Evolutionary conservation across 23 tunicate species (phyloP), one percentile per base, ranked within the genome.

Genomic region (Styela plicata): DNA sequence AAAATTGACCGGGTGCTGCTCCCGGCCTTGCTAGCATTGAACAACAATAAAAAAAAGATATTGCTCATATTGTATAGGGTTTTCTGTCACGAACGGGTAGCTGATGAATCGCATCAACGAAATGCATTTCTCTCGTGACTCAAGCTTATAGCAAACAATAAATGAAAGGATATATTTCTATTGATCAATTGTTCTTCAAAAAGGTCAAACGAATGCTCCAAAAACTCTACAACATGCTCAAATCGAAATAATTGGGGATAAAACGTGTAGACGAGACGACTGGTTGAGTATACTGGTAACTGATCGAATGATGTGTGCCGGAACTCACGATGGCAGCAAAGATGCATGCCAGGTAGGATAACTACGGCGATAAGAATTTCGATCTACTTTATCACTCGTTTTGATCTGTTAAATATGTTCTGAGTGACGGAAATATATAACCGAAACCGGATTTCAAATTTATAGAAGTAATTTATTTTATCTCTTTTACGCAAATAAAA

Each of bases 331-430:
- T 57, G 98, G 98, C 1, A 63, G 62, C 2, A 63, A 63, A 31
- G 98, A 93, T 80, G 88, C 93, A 25, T 93, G 98, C 36, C 89
- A 88, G 82, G 98, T 93, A n/a, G n/a, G n/a, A n/a, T n/a, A n/a
- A n/a, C n/a, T n/a, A n/a, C n/a, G n/a, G n/a, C n/a, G n/a, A n/a
- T n/a, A n/a, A n/a, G n/a, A n/a, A n/a, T n/a, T n/a, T n/a, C n/a
- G n/a, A n/a, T n/a, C n/a, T n/a, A n/a, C n/a, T 62, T 62, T 62
- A 22, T 0, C 65, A 62, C n/a, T 62, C 65, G 65, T 62, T 0
- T 0, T 62, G 22, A 21, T 22, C 65, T 62, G 22, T 22, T 62
- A 0, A 62, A 21, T 21, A 21, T 62, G 22, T 21, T 0, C 21
- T 62, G n/a, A 62, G n/a, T 23, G n/a, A 62, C n/a, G 65, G 65